Evolutionary conservation across 2,888 invertebrate species (phyloP).

Genomic region (Pterostichus niger): DNA sequence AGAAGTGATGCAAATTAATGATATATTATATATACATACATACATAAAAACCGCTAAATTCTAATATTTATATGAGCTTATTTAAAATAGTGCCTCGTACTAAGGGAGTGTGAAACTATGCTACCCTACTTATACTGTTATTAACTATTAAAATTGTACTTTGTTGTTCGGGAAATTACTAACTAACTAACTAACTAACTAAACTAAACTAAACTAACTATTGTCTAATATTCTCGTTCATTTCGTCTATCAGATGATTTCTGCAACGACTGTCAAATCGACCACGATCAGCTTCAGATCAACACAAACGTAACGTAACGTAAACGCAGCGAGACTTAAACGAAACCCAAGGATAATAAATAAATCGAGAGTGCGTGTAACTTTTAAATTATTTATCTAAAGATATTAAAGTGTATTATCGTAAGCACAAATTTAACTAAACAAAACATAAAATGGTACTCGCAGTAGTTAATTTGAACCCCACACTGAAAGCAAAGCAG

Average conservation of each 20-base stretch:
- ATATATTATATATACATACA: constrained; percentile 66
- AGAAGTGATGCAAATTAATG: constrained; percentile 65
- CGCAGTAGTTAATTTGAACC: constrained; percentile 54
- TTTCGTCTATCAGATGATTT: constrained; percentile 49
- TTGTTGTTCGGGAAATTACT: constrained; percentile 53
- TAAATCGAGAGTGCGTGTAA: constrained; percentile 60
- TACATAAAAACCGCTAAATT: constrained; percentile 66
- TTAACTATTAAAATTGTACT: constrained; percentile 62
- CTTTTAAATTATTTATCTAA: constrained; percentile 59
- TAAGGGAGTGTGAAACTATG: constrained; percentile 70
- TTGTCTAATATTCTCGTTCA: constrained; percentile 39
- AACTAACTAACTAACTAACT: constrained; percentile 51
- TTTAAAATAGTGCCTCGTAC: constrained; percentile 83
- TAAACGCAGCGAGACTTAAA: constrained; percentile 52
- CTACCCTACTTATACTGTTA: constrained; percentile 66
- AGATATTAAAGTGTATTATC: constrained; percentile 52
- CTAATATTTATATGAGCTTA: constrained; percentile 83
- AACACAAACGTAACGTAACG: constrained; percentile 28
- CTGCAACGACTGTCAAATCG: constrained; percentile 48
- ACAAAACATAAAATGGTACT: constrained; percentile 61
- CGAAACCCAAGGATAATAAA: constrained; percentile 58
- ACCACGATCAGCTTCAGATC: constrained; percentile 48
- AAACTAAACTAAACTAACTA: constrained; percentile 47
- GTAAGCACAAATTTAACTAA: constrained; percentile 64
- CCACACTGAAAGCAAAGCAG: constrained; percentile 51